These are phyloP conservation scores for Apomyelois bistriatella DNA, from an alignment of 2,888 invertebrate species.

Conservation along the genomic window DNA sequence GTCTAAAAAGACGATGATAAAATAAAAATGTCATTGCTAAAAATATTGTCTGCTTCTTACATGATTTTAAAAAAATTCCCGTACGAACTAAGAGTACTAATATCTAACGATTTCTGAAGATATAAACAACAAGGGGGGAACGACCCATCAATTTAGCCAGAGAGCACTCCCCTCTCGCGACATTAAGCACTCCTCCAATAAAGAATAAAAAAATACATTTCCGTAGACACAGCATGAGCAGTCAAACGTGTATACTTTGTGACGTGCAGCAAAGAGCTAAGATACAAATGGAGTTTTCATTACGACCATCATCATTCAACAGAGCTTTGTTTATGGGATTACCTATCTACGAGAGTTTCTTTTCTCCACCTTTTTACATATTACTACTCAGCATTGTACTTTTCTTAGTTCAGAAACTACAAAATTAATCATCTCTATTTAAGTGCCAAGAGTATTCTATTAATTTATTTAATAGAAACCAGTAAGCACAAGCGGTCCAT, in stretches of 20 bases:
- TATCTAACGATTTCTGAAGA: background rate
- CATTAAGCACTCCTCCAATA: constrained; percentile 12
- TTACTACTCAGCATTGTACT: too few relatives aligned
- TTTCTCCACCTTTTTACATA: background rate
- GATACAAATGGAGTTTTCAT: constrained; percentile 15
- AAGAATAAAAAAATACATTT: constrained; percentile 21
- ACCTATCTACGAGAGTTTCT: background rate
- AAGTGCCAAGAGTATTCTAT: too few relatives aligned
- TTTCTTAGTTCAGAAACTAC: too few relatives aligned
- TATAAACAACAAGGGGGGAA: constrained; percentile 8
- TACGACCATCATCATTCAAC: background rate
- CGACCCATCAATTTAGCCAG: constrained; percentile 6
- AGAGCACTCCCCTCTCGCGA: constrained; percentile 12
- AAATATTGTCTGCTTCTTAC: too few relatives aligned
- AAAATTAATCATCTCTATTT: too few relatives aligned
- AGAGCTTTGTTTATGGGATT: background rate
- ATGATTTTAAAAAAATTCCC: too few relatives aligned
- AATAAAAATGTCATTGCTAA: too few relatives aligned
- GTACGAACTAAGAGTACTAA: too few relatives aligned
- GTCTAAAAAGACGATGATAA: too few relatives aligned
- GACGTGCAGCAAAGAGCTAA: constrained; percentile 6
- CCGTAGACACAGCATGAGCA: constrained; percentile 19
- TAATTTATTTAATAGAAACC: too few relatives aligned
- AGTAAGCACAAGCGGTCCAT: too few relatives aligned
- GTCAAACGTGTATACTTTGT: constrained; percentile 23